Evolutionary conservation across 2,888 invertebrate species (phyloP).

Genomic region (Latrodectus hesperus): DNA sequence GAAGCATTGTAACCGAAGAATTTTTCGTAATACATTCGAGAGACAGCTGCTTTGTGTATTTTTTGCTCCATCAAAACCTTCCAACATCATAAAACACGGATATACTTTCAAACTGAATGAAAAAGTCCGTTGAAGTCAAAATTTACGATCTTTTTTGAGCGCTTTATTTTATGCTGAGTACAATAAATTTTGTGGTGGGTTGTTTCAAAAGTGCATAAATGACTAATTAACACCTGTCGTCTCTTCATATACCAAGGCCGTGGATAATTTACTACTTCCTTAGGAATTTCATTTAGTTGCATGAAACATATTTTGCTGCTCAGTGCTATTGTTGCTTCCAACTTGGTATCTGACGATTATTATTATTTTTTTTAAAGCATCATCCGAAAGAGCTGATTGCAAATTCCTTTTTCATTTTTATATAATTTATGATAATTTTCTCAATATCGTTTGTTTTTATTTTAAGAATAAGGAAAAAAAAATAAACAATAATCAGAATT

Average conservation of each 20-base stretch:
- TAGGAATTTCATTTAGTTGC: conserved; percentile 59
- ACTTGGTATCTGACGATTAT: not conserved
- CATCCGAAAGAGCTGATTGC: too few relatives aligned
- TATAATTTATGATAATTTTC: too few relatives aligned
- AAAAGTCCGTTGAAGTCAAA: conserved; percentile 27
- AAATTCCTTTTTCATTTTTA: too few relatives aligned
- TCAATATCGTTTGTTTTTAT: too few relatives aligned
- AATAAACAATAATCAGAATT: too few relatives aligned
- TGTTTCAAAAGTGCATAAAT: conserved; percentile 56
- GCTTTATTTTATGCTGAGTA: conserved; percentile 32
- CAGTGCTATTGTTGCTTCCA: not conserved
- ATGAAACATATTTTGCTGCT: conserved; percentile 34
- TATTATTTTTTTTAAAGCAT: conserved; percentile 12
- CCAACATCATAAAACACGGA: not conserved
- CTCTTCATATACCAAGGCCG: conserved; percentile 18
- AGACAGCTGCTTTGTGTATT: too few relatives aligned
- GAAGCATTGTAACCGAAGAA: too few relatives aligned
- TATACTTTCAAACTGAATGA: not conserved
- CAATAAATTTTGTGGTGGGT: conserved; percentile 46
- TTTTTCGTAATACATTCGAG: too few relatives aligned
- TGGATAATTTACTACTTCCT: conserved; percentile 45
- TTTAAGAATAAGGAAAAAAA: too few relatives aligned
- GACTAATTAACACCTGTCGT: conserved; percentile 63
- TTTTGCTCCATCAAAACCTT: not conserved
- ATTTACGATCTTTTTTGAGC: conserved; percentile 38